Percentiles rank a stretch among this genome's conserved stretches.
These are phyloP conservation scores for Chironomus tentans DNA, from an alignment of 2,888 invertebrate species.

Conservation along the genomic window DNA sequence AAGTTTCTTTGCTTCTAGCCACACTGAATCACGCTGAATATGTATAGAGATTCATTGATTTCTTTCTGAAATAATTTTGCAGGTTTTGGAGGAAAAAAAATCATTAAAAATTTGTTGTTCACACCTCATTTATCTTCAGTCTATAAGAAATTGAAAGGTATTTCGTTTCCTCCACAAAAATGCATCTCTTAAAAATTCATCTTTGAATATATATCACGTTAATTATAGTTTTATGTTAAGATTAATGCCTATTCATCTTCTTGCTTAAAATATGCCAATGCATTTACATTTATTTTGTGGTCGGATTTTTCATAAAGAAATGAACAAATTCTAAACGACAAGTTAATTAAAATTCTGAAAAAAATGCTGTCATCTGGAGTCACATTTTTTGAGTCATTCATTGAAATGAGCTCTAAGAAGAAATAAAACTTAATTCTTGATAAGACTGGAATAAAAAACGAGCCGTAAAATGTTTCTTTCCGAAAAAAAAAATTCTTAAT, in stretches of 20 bases:
- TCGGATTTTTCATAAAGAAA: not conserved
- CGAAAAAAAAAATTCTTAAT: not conserved
- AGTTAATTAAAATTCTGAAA: constrained; percentile 21
- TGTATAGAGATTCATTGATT: too few relatives aligned
- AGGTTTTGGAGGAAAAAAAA: too few relatives aligned
- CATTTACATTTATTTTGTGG: not conserved
- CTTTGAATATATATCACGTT: too few relatives aligned
- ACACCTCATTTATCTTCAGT: too few relatives aligned
- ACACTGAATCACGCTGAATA: too few relatives aligned
- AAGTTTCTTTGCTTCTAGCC: too few relatives aligned
- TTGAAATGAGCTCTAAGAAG: not conserved
- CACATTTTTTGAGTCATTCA: not conserved
- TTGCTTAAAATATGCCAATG: not conserved
- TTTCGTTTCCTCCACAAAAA: too few relatives aligned
- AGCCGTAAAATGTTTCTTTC: not conserved
- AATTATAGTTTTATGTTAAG: not conserved
- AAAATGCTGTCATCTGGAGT: constrained; percentile 21
- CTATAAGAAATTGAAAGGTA: too few relatives aligned
- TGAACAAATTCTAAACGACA: constrained; percentile 13
- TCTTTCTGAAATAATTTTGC: too few relatives aligned
- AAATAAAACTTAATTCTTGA: not conserved
- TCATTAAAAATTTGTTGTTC: too few relatives aligned
- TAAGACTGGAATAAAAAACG: not conserved
- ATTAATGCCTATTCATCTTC: not conserved
- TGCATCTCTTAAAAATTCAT: too few relatives aligned